Evolutionary conservation across 2,888 invertebrate species (phyloP), one percentile per base, ranked within the genome.

Genomic region (Drosophila neonasuta): DNA sequence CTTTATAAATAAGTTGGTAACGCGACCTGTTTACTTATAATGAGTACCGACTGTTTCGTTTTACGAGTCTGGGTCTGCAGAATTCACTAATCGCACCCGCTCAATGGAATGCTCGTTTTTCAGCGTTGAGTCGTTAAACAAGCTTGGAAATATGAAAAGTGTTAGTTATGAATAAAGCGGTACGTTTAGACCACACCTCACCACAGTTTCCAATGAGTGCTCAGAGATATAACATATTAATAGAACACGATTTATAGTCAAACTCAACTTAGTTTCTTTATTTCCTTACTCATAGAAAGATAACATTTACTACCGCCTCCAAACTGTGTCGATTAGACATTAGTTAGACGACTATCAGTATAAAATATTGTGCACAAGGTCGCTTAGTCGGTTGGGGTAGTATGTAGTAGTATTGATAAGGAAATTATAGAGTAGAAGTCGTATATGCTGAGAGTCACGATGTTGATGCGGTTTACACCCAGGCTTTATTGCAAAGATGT

Each of bases 281-380:
- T 29, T 15, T 13, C 10, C 24, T 9, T 39, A 24, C 24, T 39
- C 13, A 2, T 13, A 17, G 15, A 15, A 13, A 42, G 48, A 57
- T 41, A 57, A 30, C 17, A 17, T 11, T 17, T 32, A 9, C 29
- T 15, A 7, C 15, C 3, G 13, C 15, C 17, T 30, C 15, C 3
- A 45, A 2, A 52, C 17, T 10, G 4, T 15, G 13, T 9, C 17
- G 34, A 60, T 72, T 39, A 32, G 6, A 13, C 3, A 50, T 10
- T 54, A 57, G 42, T 67, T 41, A 30, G n/a, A 17, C 10, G 15
- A 15, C 32, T 44, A 55, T 32, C 68, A 42, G 32, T 10, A 32
- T 4, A 57, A 15, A 50, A 24, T 55, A 71, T 62, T 71, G 15
- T 8, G 52, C 41, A 60, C 73, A 74, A 74, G 73, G 73, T 71